Conservation (phyloP, 1,140 invertebrate genomes). For the Drosophila ficusphila region DNA sequence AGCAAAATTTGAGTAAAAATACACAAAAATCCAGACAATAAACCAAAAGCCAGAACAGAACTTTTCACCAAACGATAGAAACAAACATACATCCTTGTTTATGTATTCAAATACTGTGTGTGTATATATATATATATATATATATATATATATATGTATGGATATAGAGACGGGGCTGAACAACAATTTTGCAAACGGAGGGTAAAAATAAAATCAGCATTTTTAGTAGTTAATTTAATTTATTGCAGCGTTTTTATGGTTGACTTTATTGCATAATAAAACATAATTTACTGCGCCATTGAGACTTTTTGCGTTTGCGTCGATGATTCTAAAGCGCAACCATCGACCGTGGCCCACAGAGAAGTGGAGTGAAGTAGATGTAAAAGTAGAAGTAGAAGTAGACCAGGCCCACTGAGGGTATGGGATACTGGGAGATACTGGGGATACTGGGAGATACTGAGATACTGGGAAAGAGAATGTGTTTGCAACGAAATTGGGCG, state of each 20-base stretch:
- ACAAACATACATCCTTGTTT: conserved; percentile 29
- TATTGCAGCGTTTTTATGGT: conserved; percentile 84
- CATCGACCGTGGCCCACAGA: conserved; percentile 50
- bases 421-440: conserved; percentile 2
- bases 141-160: conserved; percentile 1
- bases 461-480: not conserved
- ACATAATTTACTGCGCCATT: conserved; percentile 84
- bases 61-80: conserved; percentile 11
- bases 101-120: conserved; percentile 28
- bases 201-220: conserved; percentile 82
- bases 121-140: conserved; percentile 1
- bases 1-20: conserved; percentile 4
- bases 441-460: not conserved
- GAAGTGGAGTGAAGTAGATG: conserved; percentile 6
- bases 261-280: conserved; percentile 85
- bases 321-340: conserved; percentile 79
- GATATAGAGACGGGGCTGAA: not conserved
- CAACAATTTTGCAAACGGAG: conserved; percentile 50
- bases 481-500: conserved; percentile 28
- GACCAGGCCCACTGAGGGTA: not conserved
- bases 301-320: conserved; percentile 82
- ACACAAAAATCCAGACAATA: conserved; percentile 5
- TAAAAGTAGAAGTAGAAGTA: conserved; percentile 8
- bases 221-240: conserved; percentile 85
- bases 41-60: conserved; percentile 12